Conservation (phyloP, 2,797 vertebrate species). For the Dendrocincla tyrannina region DNA sequence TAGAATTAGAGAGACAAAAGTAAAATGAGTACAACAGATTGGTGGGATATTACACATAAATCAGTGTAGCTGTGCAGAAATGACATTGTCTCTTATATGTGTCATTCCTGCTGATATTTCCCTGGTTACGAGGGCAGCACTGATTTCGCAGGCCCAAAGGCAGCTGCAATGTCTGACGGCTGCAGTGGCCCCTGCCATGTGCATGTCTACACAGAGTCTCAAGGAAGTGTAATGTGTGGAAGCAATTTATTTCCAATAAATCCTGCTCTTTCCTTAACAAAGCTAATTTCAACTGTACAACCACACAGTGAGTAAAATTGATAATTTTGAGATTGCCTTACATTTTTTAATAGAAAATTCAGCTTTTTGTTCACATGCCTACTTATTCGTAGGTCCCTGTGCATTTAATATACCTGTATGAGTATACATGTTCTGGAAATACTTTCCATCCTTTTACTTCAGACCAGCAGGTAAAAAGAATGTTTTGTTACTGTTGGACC, state of each 20-base stretch:
- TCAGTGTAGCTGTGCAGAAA: background rate
- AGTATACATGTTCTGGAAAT: background rate
- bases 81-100: background rate
- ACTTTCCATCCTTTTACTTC: background rate
- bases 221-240: background rate
- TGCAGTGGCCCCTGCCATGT: background rate
- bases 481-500: background rate
- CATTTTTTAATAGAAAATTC: background rate
- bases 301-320: background rate
- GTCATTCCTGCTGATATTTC: background rate
- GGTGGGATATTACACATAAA: background rate
- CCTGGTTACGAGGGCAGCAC: background rate
- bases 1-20: background rate
- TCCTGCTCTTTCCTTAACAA: background rate
- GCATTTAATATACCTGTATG: background rate
- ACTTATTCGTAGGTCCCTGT: background rate
- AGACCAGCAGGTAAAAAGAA: constrained; percentile 11
- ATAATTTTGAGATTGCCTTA: background rate
- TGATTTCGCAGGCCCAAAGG: background rate
- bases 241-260: background rate
- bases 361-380: background rate
- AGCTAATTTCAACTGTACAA: background rate
- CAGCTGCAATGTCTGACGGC: background rate
- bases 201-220: background rate
- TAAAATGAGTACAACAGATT: background rate